A percentile compares a stretch with the other conserved stretches of the same genome.
phyloP scores from a whole-genome alignment of 2,797 vertebrate genomes.

The Micromesistius poutassou region DNA sequence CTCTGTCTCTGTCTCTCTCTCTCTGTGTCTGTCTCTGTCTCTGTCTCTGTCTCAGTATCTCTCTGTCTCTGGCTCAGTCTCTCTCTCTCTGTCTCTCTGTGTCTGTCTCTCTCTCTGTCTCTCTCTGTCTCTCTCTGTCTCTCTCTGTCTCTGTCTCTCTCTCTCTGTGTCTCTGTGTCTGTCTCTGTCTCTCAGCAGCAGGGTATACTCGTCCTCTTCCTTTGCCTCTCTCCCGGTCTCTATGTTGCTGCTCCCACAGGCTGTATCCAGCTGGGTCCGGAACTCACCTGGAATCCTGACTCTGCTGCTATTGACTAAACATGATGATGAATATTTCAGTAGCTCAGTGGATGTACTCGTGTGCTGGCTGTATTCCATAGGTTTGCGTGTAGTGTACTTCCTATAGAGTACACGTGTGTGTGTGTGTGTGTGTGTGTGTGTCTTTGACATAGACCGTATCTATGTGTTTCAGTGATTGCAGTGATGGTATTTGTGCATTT shows the following conservation, averaged over 20 bases:
- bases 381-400: not conserved
- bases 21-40: too few relatives aligned
- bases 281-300: slow-evolving; percentile 8
- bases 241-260: not conserved
- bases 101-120: too few relatives aligned
- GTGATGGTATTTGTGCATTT: too few relatives aligned
- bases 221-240: not conserved
- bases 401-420: not conserved
- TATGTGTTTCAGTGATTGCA: too few relatives aligned
- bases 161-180: not conserved
- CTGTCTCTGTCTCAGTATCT: too few relatives aligned
- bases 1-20: too few relatives aligned
- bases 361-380: not conserved
- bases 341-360: not conserved
- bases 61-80: too few relatives aligned
- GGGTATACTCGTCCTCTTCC: not conserved
- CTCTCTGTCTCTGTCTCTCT: not conserved
- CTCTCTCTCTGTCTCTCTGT: too few relatives aligned
- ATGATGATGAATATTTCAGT: slow-evolving; percentile 20
- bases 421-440: not conserved
- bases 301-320: slow-evolving; percentile 3
- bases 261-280: not conserved
- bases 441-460: not conserved
- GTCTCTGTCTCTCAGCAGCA: too few relatives aligned
- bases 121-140: too few relatives aligned